phyloP scores from a whole-genome alignment of 2,888 invertebrate genomes.

The Tiliacea citrago region DNA sequence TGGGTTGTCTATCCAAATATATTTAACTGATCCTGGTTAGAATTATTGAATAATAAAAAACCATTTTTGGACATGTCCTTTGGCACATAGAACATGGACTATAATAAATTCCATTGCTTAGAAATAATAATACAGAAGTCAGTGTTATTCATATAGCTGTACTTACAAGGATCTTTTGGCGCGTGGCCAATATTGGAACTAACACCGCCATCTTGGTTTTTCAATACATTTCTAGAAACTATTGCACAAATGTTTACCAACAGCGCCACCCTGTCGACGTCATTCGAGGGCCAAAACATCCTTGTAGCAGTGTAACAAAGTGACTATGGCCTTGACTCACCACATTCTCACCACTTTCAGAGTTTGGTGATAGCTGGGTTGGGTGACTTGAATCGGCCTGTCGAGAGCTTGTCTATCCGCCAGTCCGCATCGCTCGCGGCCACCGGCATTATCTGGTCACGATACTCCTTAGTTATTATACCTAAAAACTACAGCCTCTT shows the following conservation, averaged over 20 bases:
- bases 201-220: neutral
- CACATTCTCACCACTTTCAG: constrained; percentile 89
- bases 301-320: constrained; percentile 14
- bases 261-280: neutral
- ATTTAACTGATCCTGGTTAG: too few species aligned
- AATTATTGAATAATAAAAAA: too few species aligned
- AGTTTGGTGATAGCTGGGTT: constrained; percentile 96
- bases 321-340: constrained; percentile 56
- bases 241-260: neutral
- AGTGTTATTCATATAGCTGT: constrained; percentile 41
- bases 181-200: neutral
- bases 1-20: too few species aligned
- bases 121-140: constrained; percentile 34
- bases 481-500: constrained; percentile 99
- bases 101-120: constrained; percentile 10
- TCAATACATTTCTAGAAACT: neutral
- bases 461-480: constrained; percentile 98
- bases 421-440: constrained; percentile 96
- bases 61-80: too few species aligned
- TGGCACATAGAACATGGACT: neutral
- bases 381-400: constrained; percentile 97
- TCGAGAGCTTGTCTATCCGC: constrained; percentile 95
- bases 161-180: neutral
- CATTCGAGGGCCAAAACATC: neutral
- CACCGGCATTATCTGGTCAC: constrained; percentile 94